Conservation (phyloP, 1,140 invertebrate genomes). For the Phortica variegata region DNA sequence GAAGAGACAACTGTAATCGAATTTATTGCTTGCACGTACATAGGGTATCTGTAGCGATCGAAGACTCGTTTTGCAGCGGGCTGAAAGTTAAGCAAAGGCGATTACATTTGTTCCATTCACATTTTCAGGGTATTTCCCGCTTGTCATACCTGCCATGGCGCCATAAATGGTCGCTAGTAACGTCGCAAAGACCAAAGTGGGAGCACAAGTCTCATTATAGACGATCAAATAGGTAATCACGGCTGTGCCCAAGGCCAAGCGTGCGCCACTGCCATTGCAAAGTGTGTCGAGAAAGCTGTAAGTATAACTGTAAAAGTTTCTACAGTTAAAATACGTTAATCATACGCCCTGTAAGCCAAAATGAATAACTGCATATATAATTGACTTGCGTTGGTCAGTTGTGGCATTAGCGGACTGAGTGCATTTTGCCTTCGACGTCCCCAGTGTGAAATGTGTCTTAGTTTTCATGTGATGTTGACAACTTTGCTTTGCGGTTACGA, state of each 20-base stretch:
- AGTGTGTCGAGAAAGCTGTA: conserved; percentile 40
- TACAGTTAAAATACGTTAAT: neutral
- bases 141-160: conserved; percentile 37
- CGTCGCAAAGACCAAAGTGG: conserved; percentile 37
- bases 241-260: conserved; percentile 44
- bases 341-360: no score
- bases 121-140: neutral
- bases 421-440: no score
- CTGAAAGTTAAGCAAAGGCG: conserved; percentile 16
- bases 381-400: no score
- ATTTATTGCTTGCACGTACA: conserved; percentile 53
- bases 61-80: conserved; percentile 43
- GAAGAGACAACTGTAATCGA: conserved; percentile 58
- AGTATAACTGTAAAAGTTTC: no score
- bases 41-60: conserved; percentile 51
- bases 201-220: conserved; percentile 49
- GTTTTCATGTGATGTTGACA: no score
- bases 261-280: conserved; percentile 46
- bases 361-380: no score
- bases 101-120: neutral
- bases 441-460: no score
- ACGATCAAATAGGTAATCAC: conserved; percentile 43
- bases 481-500: no score
- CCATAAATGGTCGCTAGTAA: conserved; percentile 41
- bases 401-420: no score